Evolutionary conservation across 2,888 invertebrate genomes (phyloP), one percentile per base, ranked within the genome.

Genomic region (Serripes groenlandicus): DNA sequence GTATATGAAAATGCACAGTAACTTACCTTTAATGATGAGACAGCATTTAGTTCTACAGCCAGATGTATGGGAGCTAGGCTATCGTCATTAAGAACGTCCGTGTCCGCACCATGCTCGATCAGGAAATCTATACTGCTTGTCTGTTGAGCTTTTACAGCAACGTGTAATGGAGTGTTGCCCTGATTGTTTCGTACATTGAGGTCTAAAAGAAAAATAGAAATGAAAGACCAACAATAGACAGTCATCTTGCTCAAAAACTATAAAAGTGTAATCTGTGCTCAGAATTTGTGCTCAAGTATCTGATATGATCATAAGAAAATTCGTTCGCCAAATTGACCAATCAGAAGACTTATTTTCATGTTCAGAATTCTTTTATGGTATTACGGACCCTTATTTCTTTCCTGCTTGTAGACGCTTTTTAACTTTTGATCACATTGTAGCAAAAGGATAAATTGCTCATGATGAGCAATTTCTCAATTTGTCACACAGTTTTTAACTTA

Each of bases 111-210:
- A 91, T 96, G 96, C 21, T 92, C 84, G 23, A 98, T 94, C 69
- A 98, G 95, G 94, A 96, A 97, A 87, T 97, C 96, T 26, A 98
- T 95, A 0, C 97, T 96, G 64, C 97, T 96, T 56, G 96, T 93
- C 1, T 97, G 96, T 89, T 97, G 96, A 86, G 96, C 96, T 92
- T 97, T 97, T 0, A 97, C 97, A 0, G 97, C 97, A 23, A 97
- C 95, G 92, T 98, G 98, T 0, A 98, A 95, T 0, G 98, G 97
- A 0, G 97, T 98, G 93, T 97, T 97, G 0, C 97, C 97, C 30
- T 95, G 76, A 9, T 87, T 85, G 85, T 94, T 92, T n/a, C 81
- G 71, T 3, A 81, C 79, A 73, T 93, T 91, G 5, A 93, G 81
- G 69, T 91, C 92, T 90, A 85, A 32, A 88, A 77, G 9, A 42